Evolutionary conservation across 1,140 invertebrate species (phyloP), one percentile per base, ranked within the genome.

Genomic region (Scaptomyza pallida): DNA sequence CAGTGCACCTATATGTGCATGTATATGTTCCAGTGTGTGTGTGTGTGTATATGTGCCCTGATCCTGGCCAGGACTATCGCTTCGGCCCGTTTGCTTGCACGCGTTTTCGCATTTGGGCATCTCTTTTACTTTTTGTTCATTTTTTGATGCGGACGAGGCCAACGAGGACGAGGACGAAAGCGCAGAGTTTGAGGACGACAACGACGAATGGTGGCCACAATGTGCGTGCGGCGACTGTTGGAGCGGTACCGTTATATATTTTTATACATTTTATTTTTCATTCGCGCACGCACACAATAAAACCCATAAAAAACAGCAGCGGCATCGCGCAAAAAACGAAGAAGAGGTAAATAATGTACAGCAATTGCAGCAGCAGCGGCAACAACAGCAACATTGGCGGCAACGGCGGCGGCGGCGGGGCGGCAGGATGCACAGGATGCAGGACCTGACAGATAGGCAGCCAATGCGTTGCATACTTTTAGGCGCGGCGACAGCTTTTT

Each of bases 261-360:
- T 88, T 88, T 89, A 89, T 88, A 83, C 78, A 88, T 88, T 88
- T 88, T 88, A 88, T 88, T 88, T 88, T 88, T 88, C 82, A 88
- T 78, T 88, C 82, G 85, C 83, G 83, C 82, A 88, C 82, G 82
- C 82, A 88, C 88, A 86, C 83, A 88, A 88, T 89, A 88, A 88
- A 73, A 88, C 83, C 64, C 75, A 69, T 89, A 88, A 89, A 88
- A 88, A 88, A 85, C 72, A 43, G 62, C 56, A 44, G 44, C 47
- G 43, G 47, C 61, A 55, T 62, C 48, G 62, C 51, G 51, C 60
- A 86, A 85, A 85, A 86, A 86, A 86, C 81, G 78, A 86, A 77
- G 50, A 85, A 85, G 81, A 86, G 82, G 81, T 86, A 86, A 86
- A 86, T 86, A 86, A 86, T 86, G 78, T 86, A 86, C 82, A 86